A percentile compares a stretch with the other conserved stretches of the same genome.
Evolutionary conservation across 2,797 vertebrate genomes (phyloP).

Genomic region (Parotocinclus haroldoi): DNA sequence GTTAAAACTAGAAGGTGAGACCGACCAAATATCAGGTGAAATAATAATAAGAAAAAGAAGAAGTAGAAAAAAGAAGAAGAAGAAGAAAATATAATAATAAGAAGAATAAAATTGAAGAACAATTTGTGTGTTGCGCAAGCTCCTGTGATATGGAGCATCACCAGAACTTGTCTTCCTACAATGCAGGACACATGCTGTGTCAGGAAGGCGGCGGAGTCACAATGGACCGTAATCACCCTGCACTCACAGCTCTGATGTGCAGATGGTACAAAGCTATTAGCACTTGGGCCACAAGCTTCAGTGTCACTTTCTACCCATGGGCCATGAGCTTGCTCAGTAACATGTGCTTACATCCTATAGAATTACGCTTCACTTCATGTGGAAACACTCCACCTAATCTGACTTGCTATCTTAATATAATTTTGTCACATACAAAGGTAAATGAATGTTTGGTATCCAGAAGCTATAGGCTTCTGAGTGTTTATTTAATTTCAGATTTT

Average conservation of each 20-base stretch:
- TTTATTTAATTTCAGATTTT: too few relatives aligned
- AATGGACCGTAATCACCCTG: conserved; percentile 23
- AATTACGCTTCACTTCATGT: neutral
- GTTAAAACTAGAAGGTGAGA: too few relatives aligned
- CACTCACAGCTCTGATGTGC: conserved; percentile 5
- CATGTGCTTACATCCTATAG: conserved; percentile 1
- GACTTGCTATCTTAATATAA: neutral
- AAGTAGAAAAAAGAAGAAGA: too few relatives aligned
- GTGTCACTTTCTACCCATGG: neutral
- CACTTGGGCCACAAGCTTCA: neutral
- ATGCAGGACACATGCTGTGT: conserved; percentile 7
- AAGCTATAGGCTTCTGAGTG: too few relatives aligned
- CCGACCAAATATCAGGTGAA: too few relatives aligned
- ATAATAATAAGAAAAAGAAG: too few relatives aligned
- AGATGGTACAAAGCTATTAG: conserved; percentile 9
- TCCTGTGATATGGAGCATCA: neutral
- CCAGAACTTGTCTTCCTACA: conserved; percentile 1
- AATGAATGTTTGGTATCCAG: too few relatives aligned
- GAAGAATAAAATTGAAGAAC: too few relatives aligned
- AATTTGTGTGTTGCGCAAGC: too few relatives aligned
- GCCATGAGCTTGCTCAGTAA: neutral
- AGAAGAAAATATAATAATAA: too few relatives aligned
- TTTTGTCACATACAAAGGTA: too few relatives aligned
- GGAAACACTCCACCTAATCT: neutral
- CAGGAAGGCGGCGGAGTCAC: conserved; percentile 9